Evolutionary conservation across 2,888 invertebrate species (phyloP), one percentile per base, ranked within the genome.

Genomic region (Eustalomyia histrio): DNA sequence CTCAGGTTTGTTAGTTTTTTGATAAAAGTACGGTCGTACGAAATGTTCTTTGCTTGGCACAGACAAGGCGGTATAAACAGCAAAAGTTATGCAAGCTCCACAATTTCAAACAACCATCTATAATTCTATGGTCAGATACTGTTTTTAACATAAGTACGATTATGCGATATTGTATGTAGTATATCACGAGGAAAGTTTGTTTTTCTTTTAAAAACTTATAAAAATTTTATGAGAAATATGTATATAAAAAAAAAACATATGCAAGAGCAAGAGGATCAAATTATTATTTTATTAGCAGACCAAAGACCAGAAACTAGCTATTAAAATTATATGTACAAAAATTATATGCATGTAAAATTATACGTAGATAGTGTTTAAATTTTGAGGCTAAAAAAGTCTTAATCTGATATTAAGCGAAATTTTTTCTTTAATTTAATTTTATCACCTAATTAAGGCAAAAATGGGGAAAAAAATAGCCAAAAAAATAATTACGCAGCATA

Each of bases 161-260:
- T 47, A 14, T 47, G 43, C 43, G 43, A n/a, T 47, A 47, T n/a
- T n/a, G 43, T 47, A 47, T 14, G n/a, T n/a, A 47, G n/a, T n/a
- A 47, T 47, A 47, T n/a, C 43, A n/a, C 16, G 43, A 4, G 43
- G 43, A 47, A 47, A 16, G n/a, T 47, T 47, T 47, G n/a, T 47
- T 47, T 47, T 47, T 47, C 43, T 47, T 47, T 47, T n/a, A 50
- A 63, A 63, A 50, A 47, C 24, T 17, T 50, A 64, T 14, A 64
- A 29, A 47, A 63, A 33, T 50, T 50, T 29, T 64, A 50, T 50
- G 47, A 64, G 29, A 6, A 50, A 64, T 35, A 64, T 39, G n/a
- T n/a, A n/a, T n/a, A n/a, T n/a, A n/a, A n/a, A n/a, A n/a, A 43
- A 43, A 43, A 14, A 60, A 60, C 69, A 69, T 33, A 69, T 60